phyloP scores from a whole-genome alignment of 2,113 vertebrate species.

The Leucopternis melanops region DNA sequence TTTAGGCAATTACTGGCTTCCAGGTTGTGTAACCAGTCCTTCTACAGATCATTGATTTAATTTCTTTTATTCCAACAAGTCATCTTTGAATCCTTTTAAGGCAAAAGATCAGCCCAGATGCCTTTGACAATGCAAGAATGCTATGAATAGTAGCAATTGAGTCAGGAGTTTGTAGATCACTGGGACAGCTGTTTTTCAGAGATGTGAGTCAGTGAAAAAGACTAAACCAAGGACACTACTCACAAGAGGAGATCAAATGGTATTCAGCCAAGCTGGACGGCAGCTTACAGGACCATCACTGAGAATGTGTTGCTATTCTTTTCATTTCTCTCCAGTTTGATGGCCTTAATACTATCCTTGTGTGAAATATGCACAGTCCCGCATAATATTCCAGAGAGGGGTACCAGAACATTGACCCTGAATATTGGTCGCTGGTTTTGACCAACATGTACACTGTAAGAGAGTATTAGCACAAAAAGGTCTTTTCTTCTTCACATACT shows the following conservation, averaged over 20 bases:
- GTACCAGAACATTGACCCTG: background rate
- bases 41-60: background rate
- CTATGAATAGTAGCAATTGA: background rate
- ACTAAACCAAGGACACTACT: background rate
- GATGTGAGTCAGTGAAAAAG: background rate
- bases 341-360: background rate
- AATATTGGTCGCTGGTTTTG: background rate
- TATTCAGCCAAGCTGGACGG: background rate
- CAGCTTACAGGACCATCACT: background rate
- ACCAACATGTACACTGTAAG: background rate
- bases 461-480: background rate
- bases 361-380: background rate
- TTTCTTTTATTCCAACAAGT: background rate
- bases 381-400: background rate
- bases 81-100: background rate
- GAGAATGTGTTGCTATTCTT: background rate
- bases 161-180: background rate
- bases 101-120: background rate
- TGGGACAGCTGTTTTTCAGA: background rate
- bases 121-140: background rate
- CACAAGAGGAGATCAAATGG: background rate
- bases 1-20: background rate
- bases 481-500: background rate
- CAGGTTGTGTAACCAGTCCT: background rate
- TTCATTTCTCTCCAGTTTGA: background rate